phyloP scores from a whole-genome alignment of 2,797 vertebrate species.

The Cygnus olor region DNA sequence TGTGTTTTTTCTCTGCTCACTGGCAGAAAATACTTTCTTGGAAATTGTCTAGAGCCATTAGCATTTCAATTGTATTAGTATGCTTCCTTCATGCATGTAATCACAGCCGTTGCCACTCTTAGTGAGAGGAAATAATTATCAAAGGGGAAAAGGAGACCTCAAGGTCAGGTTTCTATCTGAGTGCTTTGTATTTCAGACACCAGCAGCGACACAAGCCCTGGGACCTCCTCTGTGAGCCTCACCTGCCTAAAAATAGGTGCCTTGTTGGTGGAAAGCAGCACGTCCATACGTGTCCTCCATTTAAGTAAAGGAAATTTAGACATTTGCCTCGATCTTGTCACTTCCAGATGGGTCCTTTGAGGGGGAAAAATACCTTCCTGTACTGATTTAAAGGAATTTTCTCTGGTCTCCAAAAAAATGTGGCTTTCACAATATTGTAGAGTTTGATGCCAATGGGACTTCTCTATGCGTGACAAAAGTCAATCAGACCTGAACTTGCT shows the following conservation, averaged over 20 bases:
- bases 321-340: neutral
- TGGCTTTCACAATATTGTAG: neutral
- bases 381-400: neutral
- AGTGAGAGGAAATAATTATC: neutral
- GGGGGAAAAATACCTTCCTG: neutral
- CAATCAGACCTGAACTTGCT: neutral
- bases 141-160: neutral
- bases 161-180: neutral
- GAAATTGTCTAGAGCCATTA: neutral
- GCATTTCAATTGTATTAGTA: neutral
- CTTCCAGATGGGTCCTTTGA: neutral
- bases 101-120: neutral
- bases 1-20: neutral
- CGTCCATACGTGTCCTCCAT: accelerated
- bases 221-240: neutral
- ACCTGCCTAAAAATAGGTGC: neutral
- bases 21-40: neutral
- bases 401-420: neutral
- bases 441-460: neutral
- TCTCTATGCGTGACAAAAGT: neutral
- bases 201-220: neutral
- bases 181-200: neutral
- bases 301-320: neutral
- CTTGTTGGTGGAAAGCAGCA: neutral
- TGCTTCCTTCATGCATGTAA: neutral